Conservation (phyloP, 2,888 invertebrate species). For the Embidobia sp. region DNA sequence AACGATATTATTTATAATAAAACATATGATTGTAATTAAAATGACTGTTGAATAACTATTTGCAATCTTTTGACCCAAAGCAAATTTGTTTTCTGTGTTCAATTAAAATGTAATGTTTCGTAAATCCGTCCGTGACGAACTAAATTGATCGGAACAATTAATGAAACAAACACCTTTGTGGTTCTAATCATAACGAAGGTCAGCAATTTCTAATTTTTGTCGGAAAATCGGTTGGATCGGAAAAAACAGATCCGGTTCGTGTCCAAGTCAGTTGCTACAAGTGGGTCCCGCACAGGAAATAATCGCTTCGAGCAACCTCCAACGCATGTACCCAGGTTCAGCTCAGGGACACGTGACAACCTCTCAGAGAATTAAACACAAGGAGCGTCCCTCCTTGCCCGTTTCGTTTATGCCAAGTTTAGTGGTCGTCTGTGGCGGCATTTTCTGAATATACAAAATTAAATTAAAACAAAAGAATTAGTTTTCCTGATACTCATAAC, state of each 20-base stretch:
- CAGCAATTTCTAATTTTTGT: slow-evolving; percentile 58
- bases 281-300: slow-evolving; percentile 84
- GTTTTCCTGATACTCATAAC: no score
- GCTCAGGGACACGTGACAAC: slow-evolving; percentile 78
- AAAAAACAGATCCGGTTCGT: slow-evolving; percentile 91
- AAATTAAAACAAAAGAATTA: no score
- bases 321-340: slow-evolving; percentile 80
- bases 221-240: slow-evolving; percentile 68
- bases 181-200: slow-evolving; percentile 43
- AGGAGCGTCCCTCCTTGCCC: slow-evolving; percentile 84
- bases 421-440: slow-evolving; percentile 70
- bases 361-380: slow-evolving; percentile 86
- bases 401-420: slow-evolving; percentile 81
- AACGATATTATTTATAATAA: no score
- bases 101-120: neutral
- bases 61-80: no score
- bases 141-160: slow-evolving; percentile 2
- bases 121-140: neutral
- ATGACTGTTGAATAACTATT: no score
- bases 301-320: slow-evolving; percentile 75
- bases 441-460: slow-evolving; percentile 10
- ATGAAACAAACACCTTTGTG: slow-evolving; percentile 58
- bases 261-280: slow-evolving; percentile 94
- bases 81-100: no score
- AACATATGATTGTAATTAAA: no score